Evolutionary conservation across 1,140 invertebrate genomes (phyloP), one percentile per base, ranked within the genome.

Genomic region (Anoplolepis gracilipes): DNA sequence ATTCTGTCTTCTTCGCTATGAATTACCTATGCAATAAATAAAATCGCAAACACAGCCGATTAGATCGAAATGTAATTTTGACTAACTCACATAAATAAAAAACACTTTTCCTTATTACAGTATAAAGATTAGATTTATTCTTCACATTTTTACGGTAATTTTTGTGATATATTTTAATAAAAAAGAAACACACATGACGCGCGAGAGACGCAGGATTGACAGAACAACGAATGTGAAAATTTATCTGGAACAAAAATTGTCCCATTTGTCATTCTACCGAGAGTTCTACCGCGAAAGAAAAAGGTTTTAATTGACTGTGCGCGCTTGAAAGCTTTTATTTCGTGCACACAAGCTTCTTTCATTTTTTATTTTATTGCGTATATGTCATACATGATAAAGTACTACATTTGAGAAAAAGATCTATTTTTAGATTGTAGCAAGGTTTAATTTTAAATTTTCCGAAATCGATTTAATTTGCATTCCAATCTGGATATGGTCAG

Each of bases 1-100:
- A 90, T 90, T 84, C 70, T 87, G 53, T 94, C 93, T 76, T 93
- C 93, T 30, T 93, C 90, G 69, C 93, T 94, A 39, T 94, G 93
- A 55, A 94, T 93, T 10, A 92, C 91, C 92, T 93, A 55, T 13
- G 39, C 53, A 62, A 85, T 55, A 55, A 57, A 65, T 42, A 2
- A 69, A 55, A 85, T 61, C 55, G 75, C 28, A 67, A 59, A 70
- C 65, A 30, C 64, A 76, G 39, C 39, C 11, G 19, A 70, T 85
- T 70, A 59, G 69, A 82, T 62, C 42, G n/a, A 2, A 39, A 62
- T 0, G 1, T 46, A 0, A 53, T 39, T 39, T 64, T 25, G 6
- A 62, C 1, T 49, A 22, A 36, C 62, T 3, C 1, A 0, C 2
- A 10, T 82, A 61, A 36, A 81, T 36, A 30, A 42, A 59, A 13